phyloP scores from a whole-genome alignment of 2,113 vertebrate genomes.

The Malurus elegans region DNA sequence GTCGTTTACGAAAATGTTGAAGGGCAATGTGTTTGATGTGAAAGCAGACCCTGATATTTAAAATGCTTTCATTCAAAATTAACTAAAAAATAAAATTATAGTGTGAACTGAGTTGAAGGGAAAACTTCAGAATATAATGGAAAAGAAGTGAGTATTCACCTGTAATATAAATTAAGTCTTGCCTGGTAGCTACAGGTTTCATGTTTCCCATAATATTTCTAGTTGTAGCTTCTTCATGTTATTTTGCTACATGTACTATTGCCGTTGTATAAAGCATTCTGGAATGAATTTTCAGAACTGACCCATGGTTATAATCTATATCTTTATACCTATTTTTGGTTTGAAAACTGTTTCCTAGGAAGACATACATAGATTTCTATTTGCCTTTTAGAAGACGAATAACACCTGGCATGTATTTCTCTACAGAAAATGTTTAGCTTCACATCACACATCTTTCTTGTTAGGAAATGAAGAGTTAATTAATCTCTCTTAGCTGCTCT shows the following conservation, averaged over 20 bases:
- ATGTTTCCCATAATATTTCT: background rate
- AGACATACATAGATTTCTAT: background rate
- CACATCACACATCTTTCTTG: background rate
- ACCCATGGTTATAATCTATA: background rate
- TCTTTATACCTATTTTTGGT: background rate
- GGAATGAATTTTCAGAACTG: background rate
- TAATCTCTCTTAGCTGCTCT: conserved; percentile 27
- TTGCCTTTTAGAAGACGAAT: background rate
- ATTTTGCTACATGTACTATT: background rate
- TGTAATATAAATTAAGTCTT: background rate
- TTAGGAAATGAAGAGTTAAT: conserved; percentile 47
- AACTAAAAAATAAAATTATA: background rate
- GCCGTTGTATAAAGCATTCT: background rate
- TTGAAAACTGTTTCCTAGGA: background rate
- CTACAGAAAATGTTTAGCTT: conserved; percentile 7
- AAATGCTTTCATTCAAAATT: background rate
- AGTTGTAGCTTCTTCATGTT: background rate
- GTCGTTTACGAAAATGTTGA: background rate
- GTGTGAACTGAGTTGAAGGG: background rate
- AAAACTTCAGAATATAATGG: background rate
- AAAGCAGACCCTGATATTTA: background rate
- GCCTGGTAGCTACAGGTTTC: background rate
- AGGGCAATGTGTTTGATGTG: background rate
- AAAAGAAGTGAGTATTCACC: background rate
- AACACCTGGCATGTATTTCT: background rate